Base-by-base conservation (phyloP, 1,140 invertebrate species). In the Zaprionus ghesquierei region DNA sequence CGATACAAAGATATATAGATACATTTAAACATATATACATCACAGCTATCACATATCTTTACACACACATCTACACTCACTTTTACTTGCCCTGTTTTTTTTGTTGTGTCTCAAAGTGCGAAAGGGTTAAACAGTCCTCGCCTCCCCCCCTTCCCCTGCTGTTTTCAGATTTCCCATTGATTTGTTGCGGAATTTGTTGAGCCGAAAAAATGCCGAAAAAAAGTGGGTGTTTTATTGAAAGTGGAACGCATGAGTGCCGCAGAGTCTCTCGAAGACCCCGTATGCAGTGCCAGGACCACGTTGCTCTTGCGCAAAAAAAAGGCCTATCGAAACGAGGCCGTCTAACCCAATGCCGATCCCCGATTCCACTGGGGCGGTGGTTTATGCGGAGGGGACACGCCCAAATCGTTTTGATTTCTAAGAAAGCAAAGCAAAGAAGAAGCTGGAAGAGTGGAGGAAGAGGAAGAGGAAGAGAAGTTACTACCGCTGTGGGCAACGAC, bases 321-420 rank as follows among this genome's bases (percentile, higher is more conserved):
- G 25, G 63, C 63, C 49, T 73, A 73, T 72, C 46, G 54, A 59
- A 60, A 46, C 29, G 31, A 59, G 51, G 20, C 22, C 27, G 35
- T 20, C 51, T 22, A 27, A 35, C 29, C 44, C 23, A 25, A 22
- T 18, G 41, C 44, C 60, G 60, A 61, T 55, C 59, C 29, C 33
- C 51, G 60, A n/a, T 54, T 41, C 61, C n/a, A 38, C 77, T 74
- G 77, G 74, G 78, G 74, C 81, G 77, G 74, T 65, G 77, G 74
- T 65, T 69, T 51, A 62, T 78, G 81, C 69, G 77, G 54, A 70
- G 81, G 75, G 63, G 71, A 81, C 82, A 87, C 82, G 82, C 82
- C 82, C 82, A 87, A 75, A 68, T 77, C 79, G 82, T 87, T 87
- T 87, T 87, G 87, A 87, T 87, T 87, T 87, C 82, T 87, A 70